These are phyloP conservation scores for Phoxinus dragarum DNA, from an alignment of 2,797 vertebrate genomes.

Conservation along the genomic window DNA sequence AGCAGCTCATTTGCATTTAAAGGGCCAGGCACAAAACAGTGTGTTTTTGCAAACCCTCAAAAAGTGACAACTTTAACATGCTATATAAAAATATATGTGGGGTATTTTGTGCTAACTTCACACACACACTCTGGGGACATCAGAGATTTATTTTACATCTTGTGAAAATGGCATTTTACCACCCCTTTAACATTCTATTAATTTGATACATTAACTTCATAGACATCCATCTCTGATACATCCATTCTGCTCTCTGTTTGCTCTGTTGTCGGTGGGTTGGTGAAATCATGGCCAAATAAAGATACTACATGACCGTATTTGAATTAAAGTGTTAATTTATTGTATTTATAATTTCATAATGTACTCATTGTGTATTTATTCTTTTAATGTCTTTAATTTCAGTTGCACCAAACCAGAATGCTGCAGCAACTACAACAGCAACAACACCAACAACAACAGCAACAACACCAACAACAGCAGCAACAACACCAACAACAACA, in stretches of 20 bases:
- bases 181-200: not conserved
- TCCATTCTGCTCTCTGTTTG: not conserved
- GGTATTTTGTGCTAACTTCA: too few species aligned
- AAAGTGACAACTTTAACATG: too few species aligned
- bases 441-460: conserved; percentile 66
- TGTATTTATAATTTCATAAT: not conserved
- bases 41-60: too few species aligned
- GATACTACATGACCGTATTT: not conserved
- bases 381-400: conserved; percentile 9
- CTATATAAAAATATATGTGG: too few species aligned
- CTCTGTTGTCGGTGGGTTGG: not conserved
- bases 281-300: not conserved
- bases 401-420: conserved; percentile 77
- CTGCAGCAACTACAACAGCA: conserved; percentile 55
- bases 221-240: not conserved
- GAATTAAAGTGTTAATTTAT: not conserved
- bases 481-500: conserved; percentile 56
- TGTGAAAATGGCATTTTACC: too few species aligned
- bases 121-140: too few species aligned
- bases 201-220: not conserved
- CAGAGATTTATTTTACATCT: too few species aligned
- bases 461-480: conserved; percentile 66
- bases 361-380: not conserved
- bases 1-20: too few species aligned
- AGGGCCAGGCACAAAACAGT: too few species aligned